Percentiles rank a stretch among this genome's conserved stretches.
phyloP scores from a whole-genome alignment of 2,113 vertebrate genomes.

The Atrichornis clamosus region DNA sequence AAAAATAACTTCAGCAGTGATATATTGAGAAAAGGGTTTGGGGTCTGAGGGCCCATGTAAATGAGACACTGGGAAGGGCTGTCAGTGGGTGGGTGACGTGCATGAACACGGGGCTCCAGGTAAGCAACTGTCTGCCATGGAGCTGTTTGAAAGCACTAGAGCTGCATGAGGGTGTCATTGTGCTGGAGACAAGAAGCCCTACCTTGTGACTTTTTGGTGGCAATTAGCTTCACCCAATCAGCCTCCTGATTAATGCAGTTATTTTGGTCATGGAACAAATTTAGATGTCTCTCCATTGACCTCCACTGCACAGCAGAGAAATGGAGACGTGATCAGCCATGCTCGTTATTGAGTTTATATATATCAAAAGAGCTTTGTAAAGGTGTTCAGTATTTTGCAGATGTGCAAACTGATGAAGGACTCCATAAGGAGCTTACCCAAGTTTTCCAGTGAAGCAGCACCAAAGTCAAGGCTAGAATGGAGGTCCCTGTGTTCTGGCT shows the following conservation, averaged over 20 bases:
- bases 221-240: background rate
- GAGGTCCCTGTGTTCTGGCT: background rate
- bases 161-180: background rate
- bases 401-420: background rate
- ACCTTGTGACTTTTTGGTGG: background rate
- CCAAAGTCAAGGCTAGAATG: background rate
- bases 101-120: rapidly evolving
- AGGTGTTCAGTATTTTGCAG: background rate
- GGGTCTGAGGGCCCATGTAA: background rate
- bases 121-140: background rate
- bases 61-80: background rate
- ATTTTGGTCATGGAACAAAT: slow-evolving; percentile 9
- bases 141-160: background rate
- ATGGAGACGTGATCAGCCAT: background rate
- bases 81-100: rapidly evolving
- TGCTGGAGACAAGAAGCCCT: background rate
- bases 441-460: background rate
- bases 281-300: background rate
- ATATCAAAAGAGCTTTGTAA: background rate
- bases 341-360: background rate
- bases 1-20: background rate
- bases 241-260: background rate
- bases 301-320: background rate
- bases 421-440: background rate
- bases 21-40: background rate